Evolutionary conservation across 2,888 invertebrate species (phyloP).

Genomic region (Oscheius sp.): DNA sequence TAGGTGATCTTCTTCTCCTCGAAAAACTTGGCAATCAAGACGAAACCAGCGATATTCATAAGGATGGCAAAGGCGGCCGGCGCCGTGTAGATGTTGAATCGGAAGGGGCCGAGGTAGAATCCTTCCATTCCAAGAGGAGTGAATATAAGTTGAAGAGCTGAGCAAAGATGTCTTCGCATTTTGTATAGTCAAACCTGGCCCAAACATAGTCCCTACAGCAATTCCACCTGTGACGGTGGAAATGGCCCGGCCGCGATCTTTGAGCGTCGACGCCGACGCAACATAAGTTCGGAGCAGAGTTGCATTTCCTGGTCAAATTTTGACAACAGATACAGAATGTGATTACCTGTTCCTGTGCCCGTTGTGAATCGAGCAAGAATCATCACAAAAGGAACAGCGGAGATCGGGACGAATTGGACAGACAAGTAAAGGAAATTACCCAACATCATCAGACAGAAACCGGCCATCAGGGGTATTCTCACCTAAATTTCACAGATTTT

Average conservation of each 20-base stretch:
- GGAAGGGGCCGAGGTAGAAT: slow-evolving; percentile 39
- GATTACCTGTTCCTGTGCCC: slow-evolving; percentile 3
- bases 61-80: slow-evolving; percentile 50
- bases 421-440: slow-evolving; percentile 55
- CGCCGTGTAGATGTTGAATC: slow-evolving; percentile 55
- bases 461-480: slow-evolving; percentile 44
- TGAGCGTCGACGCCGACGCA: slow-evolving; percentile 52
- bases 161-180: not conserved
- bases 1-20: slow-evolving; percentile 44
- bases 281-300: slow-evolving; percentile 56
- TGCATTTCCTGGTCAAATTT: slow-evolving; percentile 46
- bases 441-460: slow-evolving; percentile 50
- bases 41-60: slow-evolving; percentile 46
- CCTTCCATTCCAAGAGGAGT: slow-evolving; percentile 53
- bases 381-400: slow-evolving; percentile 19
- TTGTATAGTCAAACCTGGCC: slow-evolving; percentile 41
- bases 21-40: slow-evolving; percentile 48
- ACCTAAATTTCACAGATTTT: slow-evolving; percentile 21
- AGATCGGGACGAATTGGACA: slow-evolving; percentile 38
- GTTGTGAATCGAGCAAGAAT: slow-evolving; percentile 8
- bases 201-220: slow-evolving; percentile 57
- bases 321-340: not conserved
- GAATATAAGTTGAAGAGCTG: slow-evolving; percentile 54
- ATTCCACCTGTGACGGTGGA: slow-evolving; percentile 59
- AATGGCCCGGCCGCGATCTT: slow-evolving; percentile 55